A percentile compares a stretch with the other conserved stretches of the same genome.
phyloP scores from a whole-genome alignment of 2,888 invertebrate genomes.

The Stenolophus ochropezus region DNA sequence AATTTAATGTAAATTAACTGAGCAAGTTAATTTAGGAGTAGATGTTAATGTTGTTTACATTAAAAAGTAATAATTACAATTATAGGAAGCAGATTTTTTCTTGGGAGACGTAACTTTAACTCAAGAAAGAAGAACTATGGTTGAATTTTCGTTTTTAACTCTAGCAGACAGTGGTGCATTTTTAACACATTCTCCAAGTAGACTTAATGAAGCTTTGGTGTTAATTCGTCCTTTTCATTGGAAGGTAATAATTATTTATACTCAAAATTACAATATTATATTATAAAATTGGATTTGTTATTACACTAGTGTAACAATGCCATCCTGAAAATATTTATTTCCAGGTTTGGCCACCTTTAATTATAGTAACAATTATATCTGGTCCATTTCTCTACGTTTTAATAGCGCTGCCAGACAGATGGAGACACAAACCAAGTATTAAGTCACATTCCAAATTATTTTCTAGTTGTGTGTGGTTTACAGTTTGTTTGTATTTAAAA shows the following conservation, averaged over 20 bases:
- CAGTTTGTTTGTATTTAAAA: slow-evolving; percentile 80
- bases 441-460: slow-evolving; percentile 71
- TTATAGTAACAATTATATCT: slow-evolving; percentile 78
- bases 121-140: slow-evolving; percentile 82
- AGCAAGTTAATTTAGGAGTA: no score
- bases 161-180: slow-evolving; percentile 86
- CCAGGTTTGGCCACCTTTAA: slow-evolving; percentile 84
- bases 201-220: slow-evolving; percentile 83
- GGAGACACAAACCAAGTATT: slow-evolving; percentile 73
- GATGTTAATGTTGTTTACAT: no score
- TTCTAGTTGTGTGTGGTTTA: slow-evolving; percentile 84
- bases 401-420: slow-evolving; percentile 78
- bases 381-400: slow-evolving; percentile 83
- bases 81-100: slow-evolving; percentile 82
- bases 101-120: slow-evolving; percentile 85
- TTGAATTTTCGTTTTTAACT: slow-evolving; percentile 86
- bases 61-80: slow-evolving; percentile 25
- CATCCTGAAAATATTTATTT: slow-evolving; percentile 56
- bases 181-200: slow-evolving; percentile 83
- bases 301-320: no score
- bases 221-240: slow-evolving; percentile 83
- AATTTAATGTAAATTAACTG: no score
- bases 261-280: no score
- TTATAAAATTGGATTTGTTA: no score
- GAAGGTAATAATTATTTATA: no score